phyloP scores from a whole-genome alignment of 1,140 invertebrate genomes.

The Lutraria rhynchaena region DNA sequence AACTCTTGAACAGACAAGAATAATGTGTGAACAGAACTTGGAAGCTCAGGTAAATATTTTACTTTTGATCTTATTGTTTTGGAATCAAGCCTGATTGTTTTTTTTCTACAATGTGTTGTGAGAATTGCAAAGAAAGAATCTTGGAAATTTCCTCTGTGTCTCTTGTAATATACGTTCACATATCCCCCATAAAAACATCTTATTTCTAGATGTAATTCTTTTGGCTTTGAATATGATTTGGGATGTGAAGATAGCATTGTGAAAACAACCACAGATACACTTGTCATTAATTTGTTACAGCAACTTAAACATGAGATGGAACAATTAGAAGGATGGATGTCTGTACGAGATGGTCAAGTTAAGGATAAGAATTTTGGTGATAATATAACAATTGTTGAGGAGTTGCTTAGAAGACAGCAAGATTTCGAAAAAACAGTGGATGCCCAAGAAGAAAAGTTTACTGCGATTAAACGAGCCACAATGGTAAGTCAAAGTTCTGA shows the following conservation, averaged over 20 bases:
- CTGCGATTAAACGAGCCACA: slow-evolving; percentile 92
- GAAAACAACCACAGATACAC: too few relatives aligned
- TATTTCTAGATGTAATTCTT: too few relatives aligned
- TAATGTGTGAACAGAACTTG: slow-evolving; percentile 79
- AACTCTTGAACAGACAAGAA: slow-evolving; percentile 72
- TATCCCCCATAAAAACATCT: too few relatives aligned
- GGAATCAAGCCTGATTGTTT: too few relatives aligned
- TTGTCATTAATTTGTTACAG: too few relatives aligned
- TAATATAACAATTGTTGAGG: slow-evolving; percentile 97
- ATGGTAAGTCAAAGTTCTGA: slow-evolving; percentile 88
- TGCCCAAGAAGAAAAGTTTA: slow-evolving; percentile 99
- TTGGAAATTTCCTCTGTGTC: too few relatives aligned
- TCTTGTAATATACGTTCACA: too few relatives aligned
- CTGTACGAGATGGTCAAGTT: slow-evolving; percentile 95
- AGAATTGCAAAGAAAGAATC: too few relatives aligned
- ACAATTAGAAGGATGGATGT: slow-evolving; percentile 98
- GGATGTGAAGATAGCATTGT: too few relatives aligned
- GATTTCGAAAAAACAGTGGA: slow-evolving; percentile 99
- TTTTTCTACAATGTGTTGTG: too few relatives aligned
- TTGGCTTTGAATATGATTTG: too few relatives aligned
- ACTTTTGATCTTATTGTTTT: too few relatives aligned
- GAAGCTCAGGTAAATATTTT: slow-evolving; percentile 76
- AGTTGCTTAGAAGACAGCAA: slow-evolving; percentile 98
- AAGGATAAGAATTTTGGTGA: slow-evolving; percentile 98
- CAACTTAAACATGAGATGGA: slow-evolving; percentile 94